Conservation (phyloP, 2,113 vertebrate species). For the Spheniscus mendiculus region DNA sequence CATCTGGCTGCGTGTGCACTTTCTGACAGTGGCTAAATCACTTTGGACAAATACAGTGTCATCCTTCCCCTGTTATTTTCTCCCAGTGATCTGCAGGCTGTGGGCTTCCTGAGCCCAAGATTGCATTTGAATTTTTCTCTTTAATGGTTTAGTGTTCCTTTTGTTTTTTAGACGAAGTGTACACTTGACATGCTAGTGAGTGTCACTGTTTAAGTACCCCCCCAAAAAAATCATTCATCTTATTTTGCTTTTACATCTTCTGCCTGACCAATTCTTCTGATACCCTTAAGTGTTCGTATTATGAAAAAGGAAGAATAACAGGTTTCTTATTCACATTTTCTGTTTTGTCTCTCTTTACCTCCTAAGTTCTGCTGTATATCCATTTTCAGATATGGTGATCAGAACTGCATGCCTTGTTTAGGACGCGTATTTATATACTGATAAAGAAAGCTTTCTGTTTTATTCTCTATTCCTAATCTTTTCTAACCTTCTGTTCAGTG, state of each 20-base stretch:
- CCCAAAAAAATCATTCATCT: neutral
- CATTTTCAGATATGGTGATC: neutral
- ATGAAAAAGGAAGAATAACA: neutral
- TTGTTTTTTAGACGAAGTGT: neutral
- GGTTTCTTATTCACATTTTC: neutral
- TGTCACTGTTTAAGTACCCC: neutral
- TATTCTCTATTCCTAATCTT: neutral
- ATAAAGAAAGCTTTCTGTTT: neutral
- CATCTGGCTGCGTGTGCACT: neutral
- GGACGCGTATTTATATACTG: neutral
- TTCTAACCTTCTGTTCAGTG: neutral
- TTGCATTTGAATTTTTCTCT: neutral
- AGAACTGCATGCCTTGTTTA: neutral
- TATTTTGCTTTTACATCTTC: neutral
- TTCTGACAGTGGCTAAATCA: neutral
- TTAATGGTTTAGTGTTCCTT: neutral
- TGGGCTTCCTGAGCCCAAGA: neutral
- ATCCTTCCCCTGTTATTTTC: neutral
- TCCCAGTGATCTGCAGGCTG: neutral
- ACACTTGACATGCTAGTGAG: neutral
- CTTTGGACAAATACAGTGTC: neutral
- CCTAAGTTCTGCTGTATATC: neutral
- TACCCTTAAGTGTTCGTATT: neutral
- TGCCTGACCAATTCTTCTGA: neutral
- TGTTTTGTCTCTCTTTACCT: neutral